phyloP scores from a whole-genome alignment of 2,888 invertebrate genomes.

The Lamellibrachia columna region DNA sequence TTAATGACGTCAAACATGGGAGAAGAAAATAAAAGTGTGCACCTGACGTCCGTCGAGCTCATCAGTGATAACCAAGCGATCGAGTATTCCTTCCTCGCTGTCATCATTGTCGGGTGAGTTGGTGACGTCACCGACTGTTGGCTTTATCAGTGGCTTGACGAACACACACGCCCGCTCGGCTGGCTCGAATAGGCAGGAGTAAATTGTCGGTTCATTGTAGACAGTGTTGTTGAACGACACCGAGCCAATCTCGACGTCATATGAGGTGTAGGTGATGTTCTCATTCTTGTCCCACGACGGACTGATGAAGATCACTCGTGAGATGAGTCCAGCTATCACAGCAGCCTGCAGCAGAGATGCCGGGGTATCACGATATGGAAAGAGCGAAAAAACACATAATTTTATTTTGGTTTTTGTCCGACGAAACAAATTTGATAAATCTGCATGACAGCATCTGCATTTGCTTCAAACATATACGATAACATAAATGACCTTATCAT shows the following conservation, averaged over 20 bases:
- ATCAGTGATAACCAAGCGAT: background rate
- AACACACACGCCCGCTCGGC: background rate
- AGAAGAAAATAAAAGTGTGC: background rate
- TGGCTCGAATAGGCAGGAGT: background rate
- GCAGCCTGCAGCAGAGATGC: slow-evolving; percentile 27
- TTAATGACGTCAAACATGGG: background rate
- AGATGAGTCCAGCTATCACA: slow-evolving; percentile 29
- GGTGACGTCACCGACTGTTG: too few relatives aligned
- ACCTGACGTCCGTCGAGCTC: background rate
- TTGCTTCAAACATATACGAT: too few relatives aligned
- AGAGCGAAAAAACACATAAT: too few relatives aligned
- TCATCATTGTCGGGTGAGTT: too few relatives aligned
- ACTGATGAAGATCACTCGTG: slow-evolving; percentile 30
- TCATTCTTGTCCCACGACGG: slow-evolving; percentile 33
- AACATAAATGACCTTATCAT: too few relatives aligned
- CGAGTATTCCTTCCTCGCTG: background rate
- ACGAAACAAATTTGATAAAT: too few relatives aligned
- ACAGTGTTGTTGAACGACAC: background rate
- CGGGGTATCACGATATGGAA: too few relatives aligned
- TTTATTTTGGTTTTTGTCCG: too few relatives aligned
- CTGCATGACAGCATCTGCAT: too few relatives aligned
- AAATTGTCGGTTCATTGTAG: background rate
- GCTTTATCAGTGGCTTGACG: background rate
- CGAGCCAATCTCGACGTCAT: background rate
- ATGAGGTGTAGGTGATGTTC: background rate